Conservation (phyloP, 92 coral and sea anemone genomes). For the Siderastrea siderea region DNA sequence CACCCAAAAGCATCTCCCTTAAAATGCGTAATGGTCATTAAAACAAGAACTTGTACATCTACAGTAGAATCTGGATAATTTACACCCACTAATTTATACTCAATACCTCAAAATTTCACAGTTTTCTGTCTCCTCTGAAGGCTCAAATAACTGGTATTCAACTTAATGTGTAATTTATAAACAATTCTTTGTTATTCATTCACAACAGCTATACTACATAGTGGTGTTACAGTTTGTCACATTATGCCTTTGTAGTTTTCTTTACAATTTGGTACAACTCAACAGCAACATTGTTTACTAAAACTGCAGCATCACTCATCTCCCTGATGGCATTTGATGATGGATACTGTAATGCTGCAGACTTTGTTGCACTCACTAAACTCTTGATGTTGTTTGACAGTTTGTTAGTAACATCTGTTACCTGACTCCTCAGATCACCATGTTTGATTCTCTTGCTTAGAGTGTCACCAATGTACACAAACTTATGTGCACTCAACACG, state of each 20-base stretch:
- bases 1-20: background rate
- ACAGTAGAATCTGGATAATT: background rate
- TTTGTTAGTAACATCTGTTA: slow-evolving; percentile 76
- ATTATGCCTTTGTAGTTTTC: slow-evolving; percentile 40
- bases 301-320: slow-evolving; percentile 87
- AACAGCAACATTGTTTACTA: slow-evolving; percentile 84
- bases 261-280: slow-evolving; percentile 87
- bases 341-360: slow-evolving; percentile 94
- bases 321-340: slow-evolving; percentile 86
- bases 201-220: too few species aligned
- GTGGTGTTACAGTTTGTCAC: background rate
- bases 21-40: too few species aligned
- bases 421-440: slow-evolving; percentile 63
- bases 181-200: too few species aligned
- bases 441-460: slow-evolving; percentile 79
- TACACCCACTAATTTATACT: background rate
- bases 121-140: too few species aligned
- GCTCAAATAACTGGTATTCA: too few species aligned
- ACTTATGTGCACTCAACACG: slow-evolving; percentile 96
- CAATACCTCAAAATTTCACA: background rate
- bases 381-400: slow-evolving; percentile 82
- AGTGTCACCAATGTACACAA: slow-evolving; percentile 95
- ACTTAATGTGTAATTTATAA: too few species aligned
- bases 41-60: background rate
- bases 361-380: slow-evolving; percentile 85